phyloP scores from a whole-genome alignment of 2,888 invertebrate genomes.

The Pyrrhosoma nymphula region DNA sequence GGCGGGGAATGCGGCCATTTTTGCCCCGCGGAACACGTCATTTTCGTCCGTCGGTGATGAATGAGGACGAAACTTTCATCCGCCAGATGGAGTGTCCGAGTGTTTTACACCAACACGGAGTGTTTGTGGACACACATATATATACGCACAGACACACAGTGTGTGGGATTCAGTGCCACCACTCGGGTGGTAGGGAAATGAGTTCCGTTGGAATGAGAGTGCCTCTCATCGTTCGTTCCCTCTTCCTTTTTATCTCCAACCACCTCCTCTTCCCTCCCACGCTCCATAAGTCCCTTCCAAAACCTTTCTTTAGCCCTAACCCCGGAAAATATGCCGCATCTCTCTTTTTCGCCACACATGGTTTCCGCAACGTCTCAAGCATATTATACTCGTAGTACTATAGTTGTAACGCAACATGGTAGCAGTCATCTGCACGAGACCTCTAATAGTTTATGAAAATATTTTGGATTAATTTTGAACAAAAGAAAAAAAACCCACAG shows the following conservation, averaged over 20 bases:
- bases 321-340: too few species aligned
- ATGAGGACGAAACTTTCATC: slow-evolving; percentile 31
- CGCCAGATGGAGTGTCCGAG: slow-evolving; percentile 48
- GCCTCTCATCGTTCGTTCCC: neutral
- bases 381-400: too few species aligned
- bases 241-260: neutral
- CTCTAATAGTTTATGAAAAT: too few species aligned
- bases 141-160: neutral
- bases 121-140: neutral
- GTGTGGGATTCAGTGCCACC: neutral
- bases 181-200: neutral
- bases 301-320: neutral
- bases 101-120: slow-evolving; percentile 3
- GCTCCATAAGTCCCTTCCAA: neutral
- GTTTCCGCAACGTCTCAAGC: too few species aligned
- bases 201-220: neutral
- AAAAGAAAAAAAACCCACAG: too few species aligned
- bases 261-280: neutral
- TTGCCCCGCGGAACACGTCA: neutral
- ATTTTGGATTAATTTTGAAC: too few species aligned
- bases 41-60: slow-evolving; percentile 20
- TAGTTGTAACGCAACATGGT: too few species aligned
- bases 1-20: slow-evolving; percentile 8
- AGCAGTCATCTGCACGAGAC: too few species aligned
- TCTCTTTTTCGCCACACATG: neutral